Conservation (phyloP, 2,888 invertebrate species). For the Clivina fossor region DNA sequence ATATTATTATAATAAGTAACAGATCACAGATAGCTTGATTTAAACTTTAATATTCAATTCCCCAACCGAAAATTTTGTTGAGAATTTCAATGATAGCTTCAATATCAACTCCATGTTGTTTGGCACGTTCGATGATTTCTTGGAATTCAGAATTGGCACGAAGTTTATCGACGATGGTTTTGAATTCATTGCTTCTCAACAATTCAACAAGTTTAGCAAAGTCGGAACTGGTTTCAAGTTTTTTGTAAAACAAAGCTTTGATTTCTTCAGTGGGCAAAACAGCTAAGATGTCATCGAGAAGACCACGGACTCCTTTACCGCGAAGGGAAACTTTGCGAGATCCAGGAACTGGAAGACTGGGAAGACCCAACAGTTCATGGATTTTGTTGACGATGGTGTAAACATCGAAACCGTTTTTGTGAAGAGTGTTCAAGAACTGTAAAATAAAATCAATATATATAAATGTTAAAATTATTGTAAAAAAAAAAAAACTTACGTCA, state of each 20-base stretch:
- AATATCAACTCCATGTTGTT: conserved; percentile 18
- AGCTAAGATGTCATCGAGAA: conserved; percentile 42
- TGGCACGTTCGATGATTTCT: conserved; percentile 12
- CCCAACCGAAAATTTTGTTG: conserved; percentile 27
- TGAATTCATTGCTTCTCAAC: conserved; percentile 41
- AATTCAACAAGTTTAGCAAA: conserved; percentile 41
- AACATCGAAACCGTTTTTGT: conserved; percentile 44
- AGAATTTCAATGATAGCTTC: conserved; percentile 15
- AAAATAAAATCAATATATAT: no score
- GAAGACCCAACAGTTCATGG: conserved; percentile 42
- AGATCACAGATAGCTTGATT: no score
- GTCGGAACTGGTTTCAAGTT: conserved; percentile 41
- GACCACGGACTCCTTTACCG: conserved; percentile 39
- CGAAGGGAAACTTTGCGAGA: conserved; percentile 10
- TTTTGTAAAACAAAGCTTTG: conserved; percentile 43
- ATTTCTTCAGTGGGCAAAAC: conserved; percentile 44
- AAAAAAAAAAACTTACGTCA: no score
- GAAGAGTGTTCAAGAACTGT: conserved; percentile 42
- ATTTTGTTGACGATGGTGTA: conserved; percentile 41
- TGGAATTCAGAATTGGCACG: conserved; percentile 33
- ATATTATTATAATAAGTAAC: no score
- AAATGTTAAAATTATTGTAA: no score
- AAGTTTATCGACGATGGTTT: conserved; percentile 38
- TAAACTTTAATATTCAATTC: no score
- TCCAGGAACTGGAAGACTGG: conserved; percentile 5